Conservation (phyloP, 2,888 invertebrate genomes). For the Tetropium fuscum region DNA sequence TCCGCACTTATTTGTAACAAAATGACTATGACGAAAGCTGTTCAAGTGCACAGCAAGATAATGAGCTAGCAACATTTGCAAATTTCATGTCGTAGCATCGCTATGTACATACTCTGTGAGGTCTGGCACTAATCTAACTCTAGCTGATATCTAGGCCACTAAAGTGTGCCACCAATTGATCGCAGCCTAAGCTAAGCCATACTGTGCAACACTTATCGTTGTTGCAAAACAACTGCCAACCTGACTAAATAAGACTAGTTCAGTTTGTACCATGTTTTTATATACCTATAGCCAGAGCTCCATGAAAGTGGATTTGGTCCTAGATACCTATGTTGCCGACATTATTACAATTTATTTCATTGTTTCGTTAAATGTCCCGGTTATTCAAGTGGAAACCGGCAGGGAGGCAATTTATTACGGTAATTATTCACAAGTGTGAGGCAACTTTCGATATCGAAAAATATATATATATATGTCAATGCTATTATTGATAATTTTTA, state of each 20-base stretch:
- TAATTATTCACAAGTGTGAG: background rate
- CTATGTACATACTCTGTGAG: background rate
- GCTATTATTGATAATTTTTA: background rate
- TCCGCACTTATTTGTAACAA: too few relatives aligned
- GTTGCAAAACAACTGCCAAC: slow-evolving; percentile 10
- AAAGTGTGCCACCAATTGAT: slow-evolving; percentile 58
- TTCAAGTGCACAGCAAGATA: background rate
- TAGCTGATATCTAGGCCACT: slow-evolving; percentile 55
- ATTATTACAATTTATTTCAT: background rate
- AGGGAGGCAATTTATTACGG: background rate
- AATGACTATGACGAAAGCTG: too few relatives aligned
- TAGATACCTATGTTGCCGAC: background rate
- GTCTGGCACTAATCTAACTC: background rate
- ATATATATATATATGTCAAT: background rate
- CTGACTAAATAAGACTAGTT: slow-evolving; percentile 5
- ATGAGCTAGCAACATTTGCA: background rate
- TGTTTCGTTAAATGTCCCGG: background rate
- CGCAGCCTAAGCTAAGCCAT: slow-evolving; percentile 26
- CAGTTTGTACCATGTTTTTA: background rate
- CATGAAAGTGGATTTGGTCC: slow-evolving; percentile 2
- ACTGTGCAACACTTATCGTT: slow-evolving; percentile 7
- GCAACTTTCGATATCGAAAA: background rate
- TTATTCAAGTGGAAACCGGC: background rate
- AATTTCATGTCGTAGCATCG: background rate
- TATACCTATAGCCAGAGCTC: background rate